These are phyloP conservation scores for Leiothrix lutea DNA, from an alignment of 2,113 vertebrate species.

Conservation along the genomic window DNA sequence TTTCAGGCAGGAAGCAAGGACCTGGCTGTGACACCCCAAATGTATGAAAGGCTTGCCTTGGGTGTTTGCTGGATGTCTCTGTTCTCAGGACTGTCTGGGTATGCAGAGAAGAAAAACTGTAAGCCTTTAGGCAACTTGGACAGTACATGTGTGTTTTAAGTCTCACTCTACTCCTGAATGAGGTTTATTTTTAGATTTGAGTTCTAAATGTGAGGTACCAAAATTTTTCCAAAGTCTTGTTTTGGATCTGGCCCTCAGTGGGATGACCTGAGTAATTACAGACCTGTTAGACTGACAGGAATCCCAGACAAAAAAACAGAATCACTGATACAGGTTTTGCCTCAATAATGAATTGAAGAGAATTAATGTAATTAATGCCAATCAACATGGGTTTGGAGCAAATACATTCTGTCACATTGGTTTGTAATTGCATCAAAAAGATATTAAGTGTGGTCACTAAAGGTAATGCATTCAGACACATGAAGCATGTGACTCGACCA, in stretches of 20 bases:
- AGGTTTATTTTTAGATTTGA: background rate
- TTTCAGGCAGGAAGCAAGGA: background rate
- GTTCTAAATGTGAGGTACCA: background rate
- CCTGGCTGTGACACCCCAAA: background rate
- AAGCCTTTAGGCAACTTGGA: background rate
- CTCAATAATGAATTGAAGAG: conserved; percentile 13
- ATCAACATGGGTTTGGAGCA: background rate
- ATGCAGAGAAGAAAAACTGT: background rate
- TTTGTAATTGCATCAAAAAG: conserved; percentile 44
- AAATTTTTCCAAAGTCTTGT: background rate
- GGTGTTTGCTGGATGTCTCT: background rate
- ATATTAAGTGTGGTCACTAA: conserved; percentile 5
- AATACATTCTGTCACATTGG: background rate
- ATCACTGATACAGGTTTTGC: background rate
- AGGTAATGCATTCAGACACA: background rate
- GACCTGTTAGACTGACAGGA: background rate
- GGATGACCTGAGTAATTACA: background rate
- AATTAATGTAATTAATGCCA: background rate
- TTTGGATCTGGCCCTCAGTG: background rate
- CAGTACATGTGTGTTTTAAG: background rate
- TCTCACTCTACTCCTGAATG: background rate
- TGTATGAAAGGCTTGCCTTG: background rate
- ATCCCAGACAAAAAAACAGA: background rate
- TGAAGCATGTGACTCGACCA: background rate
- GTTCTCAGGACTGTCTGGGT: background rate